Evolutionary conservation across 2,888 invertebrate species (phyloP).

Genomic region (Dioctria linearis): DNA sequence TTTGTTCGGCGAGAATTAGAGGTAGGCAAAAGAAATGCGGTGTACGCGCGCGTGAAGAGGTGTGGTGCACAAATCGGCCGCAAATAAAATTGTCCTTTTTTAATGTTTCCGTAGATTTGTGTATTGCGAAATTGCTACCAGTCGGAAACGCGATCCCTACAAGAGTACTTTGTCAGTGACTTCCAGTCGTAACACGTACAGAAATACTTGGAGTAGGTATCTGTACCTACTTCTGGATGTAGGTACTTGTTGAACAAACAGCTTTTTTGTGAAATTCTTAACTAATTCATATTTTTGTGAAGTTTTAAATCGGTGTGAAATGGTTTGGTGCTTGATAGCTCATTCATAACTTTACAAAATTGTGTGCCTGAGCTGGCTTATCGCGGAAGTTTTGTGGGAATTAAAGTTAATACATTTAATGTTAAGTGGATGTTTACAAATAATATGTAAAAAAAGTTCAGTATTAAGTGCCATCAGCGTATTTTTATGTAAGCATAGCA

Average conservation of each 20-base stretch:
- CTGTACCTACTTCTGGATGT: not conserved
- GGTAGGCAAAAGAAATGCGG: not conserved
- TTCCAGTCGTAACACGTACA: not conserved
- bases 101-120: constrained; percentile 22
- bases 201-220: not conserved
- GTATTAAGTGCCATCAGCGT: not conserved
- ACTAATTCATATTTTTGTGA: not conserved
- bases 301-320: not conserved
- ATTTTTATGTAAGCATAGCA: not conserved
- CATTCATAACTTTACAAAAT: no score
- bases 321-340: not conserved
- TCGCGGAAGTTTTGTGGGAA: no score
- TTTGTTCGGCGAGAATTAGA: constrained; percentile 8
- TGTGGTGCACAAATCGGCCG: constrained; percentile 36
- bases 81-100: constrained; percentile 46
- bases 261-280: not conserved
- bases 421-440: no score
- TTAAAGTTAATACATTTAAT: no score
- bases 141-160: constrained; percentile 28
- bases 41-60: constrained; percentile 44
- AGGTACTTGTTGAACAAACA: not conserved
- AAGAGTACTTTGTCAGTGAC: constrained; percentile 15
- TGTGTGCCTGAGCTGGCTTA: no score
- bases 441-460: not conserved
- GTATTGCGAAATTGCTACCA: constrained; percentile 26